Evolutionary conservation across 2,797 vertebrate genomes (phyloP).

Genomic region (Characodon lateralis): DNA sequence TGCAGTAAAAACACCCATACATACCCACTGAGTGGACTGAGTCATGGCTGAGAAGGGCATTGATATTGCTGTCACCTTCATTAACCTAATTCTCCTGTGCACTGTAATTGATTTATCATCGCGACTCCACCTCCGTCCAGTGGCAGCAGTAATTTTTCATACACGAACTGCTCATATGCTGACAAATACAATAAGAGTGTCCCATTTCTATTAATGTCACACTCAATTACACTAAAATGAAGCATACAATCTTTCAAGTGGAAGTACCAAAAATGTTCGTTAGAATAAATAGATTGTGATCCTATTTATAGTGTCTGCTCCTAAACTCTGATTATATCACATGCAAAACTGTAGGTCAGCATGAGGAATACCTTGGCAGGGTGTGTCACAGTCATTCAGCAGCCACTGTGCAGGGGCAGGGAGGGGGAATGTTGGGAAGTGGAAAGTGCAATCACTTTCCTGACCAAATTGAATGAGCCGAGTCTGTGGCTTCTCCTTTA

Average conservation of each 20-base stretch:
- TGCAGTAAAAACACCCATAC: background rate
- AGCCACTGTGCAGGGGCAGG: constrained; percentile 3
- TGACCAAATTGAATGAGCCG: constrained; percentile 62
- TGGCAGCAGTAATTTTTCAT: constrained; percentile 47
- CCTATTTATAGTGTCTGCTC: constrained; percentile 37
- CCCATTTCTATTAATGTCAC: constrained; percentile 34
- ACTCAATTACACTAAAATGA: background rate
- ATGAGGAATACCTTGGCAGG: constrained; percentile 12
- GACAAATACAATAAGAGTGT: constrained; percentile 9
- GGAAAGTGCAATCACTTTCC: constrained; percentile 66
- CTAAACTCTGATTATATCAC: constrained; percentile 24
- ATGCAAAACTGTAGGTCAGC: constrained; percentile 13
- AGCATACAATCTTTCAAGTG: background rate
- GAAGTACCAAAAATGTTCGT: constrained; percentile 13
- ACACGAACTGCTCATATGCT: constrained; percentile 15
- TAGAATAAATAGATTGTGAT: constrained; percentile 33
- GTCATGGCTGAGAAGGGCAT: constrained; percentile 53
- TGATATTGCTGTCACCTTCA: constrained; percentile 58
- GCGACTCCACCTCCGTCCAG: constrained; percentile 47
- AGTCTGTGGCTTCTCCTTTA: constrained; percentile 18
- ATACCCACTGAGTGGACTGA: constrained; percentile 36
- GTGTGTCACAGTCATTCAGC: constrained; percentile 35
- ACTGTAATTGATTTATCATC: constrained; percentile 75
- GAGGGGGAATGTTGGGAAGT: constrained; percentile 23
- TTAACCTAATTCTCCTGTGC: constrained; percentile 57